Conservation (phyloP, 2,113 vertebrate species). For the Cynopterus brachyotis region DNA sequence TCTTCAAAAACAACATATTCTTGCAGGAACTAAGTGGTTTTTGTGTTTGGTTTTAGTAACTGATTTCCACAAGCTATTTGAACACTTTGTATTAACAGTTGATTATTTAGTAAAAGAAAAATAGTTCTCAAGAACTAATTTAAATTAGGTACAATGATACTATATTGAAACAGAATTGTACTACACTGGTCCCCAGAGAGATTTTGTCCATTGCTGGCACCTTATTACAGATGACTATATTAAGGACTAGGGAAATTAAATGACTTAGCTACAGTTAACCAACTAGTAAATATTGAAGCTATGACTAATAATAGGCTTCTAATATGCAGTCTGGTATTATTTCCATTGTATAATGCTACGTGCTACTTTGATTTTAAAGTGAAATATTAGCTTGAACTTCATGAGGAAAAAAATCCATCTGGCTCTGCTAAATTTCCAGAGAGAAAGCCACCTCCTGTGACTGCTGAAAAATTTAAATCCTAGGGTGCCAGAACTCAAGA, state of each 20-base stretch:
- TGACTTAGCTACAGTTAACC: background rate
- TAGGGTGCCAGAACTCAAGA: background rate
- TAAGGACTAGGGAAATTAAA: background rate
- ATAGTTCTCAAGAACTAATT: background rate
- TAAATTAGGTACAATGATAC: slow-evolving; percentile 10
- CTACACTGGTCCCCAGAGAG: background rate
- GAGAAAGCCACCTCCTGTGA: background rate
- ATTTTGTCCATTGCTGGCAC: background rate
- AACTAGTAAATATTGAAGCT: background rate
- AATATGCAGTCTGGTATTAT: background rate
- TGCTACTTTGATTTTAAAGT: background rate
- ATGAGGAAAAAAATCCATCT: background rate
- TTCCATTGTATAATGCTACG: background rate
- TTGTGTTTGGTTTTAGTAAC: background rate
- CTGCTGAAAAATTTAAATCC: slow-evolving; percentile 23
- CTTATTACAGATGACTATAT: background rate
- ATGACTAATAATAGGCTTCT: background rate
- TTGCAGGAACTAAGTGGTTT: background rate
- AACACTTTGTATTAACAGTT: background rate
- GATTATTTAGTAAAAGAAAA: background rate
- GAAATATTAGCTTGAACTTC: background rate
- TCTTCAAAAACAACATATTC: background rate
- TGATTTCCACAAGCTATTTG: slow-evolving; percentile 7
- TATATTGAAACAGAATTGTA: background rate
- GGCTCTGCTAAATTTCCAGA: background rate